Conservation (phyloP, 2,888 invertebrate species). For the Cryptocheilus praepositus region DNA sequence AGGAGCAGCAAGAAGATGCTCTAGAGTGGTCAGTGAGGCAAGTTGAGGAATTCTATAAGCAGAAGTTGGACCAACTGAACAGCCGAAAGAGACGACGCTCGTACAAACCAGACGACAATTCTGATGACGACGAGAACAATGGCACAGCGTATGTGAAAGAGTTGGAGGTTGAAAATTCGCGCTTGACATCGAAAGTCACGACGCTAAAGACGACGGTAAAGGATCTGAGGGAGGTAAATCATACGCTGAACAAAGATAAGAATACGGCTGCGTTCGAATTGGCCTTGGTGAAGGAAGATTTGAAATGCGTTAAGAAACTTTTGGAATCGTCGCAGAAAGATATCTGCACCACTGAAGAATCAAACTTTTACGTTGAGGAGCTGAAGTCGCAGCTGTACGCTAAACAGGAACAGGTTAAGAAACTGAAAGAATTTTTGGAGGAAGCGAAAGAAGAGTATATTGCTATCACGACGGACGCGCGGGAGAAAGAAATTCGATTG, state of each 20-base stretch:
- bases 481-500: constrained; percentile 49
- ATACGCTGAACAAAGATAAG: constrained; percentile 55
- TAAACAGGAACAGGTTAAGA: constrained; percentile 63
- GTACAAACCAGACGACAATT: constrained; percentile 23
- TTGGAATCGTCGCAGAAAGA: constrained; percentile 55
- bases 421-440: constrained; percentile 64
- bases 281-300: constrained; percentile 56
- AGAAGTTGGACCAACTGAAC: constrained; percentile 52
- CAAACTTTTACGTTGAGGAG: constrained; percentile 51
- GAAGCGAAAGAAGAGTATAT: constrained; percentile 71
- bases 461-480: constrained; percentile 51
- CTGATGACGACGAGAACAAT: constrained; percentile 28
- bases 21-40: constrained; percentile 62
- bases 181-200: constrained; percentile 55
- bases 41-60: constrained; percentile 63
- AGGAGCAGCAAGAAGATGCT: constrained; percentile 64
- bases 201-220: constrained; percentile 53
- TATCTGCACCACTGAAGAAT: constrained; percentile 41
- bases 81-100: constrained; percentile 52
- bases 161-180: constrained; percentile 58
- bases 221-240: constrained; percentile 54
- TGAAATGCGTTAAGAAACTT: constrained; percentile 54
- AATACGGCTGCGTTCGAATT: constrained; percentile 60
- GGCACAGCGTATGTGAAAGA: constrained; percentile 39
- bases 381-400: constrained; percentile 55